Evolutionary conservation across 2,888 invertebrate genomes (phyloP).

Genomic region (Embidobia sp.): DNA sequence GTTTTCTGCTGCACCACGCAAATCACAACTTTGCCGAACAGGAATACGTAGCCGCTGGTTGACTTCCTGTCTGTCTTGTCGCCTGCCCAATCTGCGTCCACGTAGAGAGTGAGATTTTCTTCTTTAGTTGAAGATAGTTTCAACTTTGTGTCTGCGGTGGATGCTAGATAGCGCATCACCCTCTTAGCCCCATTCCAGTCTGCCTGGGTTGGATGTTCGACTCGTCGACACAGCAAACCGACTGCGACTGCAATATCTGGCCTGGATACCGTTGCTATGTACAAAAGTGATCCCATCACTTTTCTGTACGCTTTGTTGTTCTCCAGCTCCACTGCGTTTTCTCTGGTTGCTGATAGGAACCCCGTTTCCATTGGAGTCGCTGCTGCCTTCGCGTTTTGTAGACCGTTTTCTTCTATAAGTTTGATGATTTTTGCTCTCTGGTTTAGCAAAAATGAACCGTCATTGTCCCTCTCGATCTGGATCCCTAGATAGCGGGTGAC

Average conservation of each 20-base stretch:
- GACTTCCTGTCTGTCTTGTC: slow-evolving; percentile 65
- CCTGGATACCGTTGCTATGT: slow-evolving; percentile 55
- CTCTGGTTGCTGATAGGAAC: neutral
- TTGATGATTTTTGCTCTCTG: slow-evolving; percentile 46
- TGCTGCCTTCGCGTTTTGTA: slow-evolving; percentile 33
- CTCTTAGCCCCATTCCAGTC: slow-evolving; percentile 3
- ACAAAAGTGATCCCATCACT: slow-evolving; percentile 42
- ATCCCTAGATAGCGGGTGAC: slow-evolving; percentile 46
- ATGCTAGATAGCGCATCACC: slow-evolving; percentile 11
- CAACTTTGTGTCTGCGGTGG: neutral
- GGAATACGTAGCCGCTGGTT: slow-evolving; percentile 28
- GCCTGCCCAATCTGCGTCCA: slow-evolving; percentile 58
- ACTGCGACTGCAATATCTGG: slow-evolving; percentile 37
- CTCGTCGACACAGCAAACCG: slow-evolving; percentile 1
- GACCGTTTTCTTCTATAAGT: slow-evolving; percentile 28
- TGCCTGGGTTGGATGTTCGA: neutral
- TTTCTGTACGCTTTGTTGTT: slow-evolving; percentile 27
- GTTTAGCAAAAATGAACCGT: slow-evolving; percentile 46
- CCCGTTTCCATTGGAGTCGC: slow-evolving; percentile 51
- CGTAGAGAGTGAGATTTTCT: neutral
- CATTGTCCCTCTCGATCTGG: slow-evolving; percentile 29
- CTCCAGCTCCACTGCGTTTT: neutral
- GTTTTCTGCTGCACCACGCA: slow-evolving; percentile 56
- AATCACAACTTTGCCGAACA: too few species aligned
- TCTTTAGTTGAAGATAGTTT: neutral